A percentile compares a stretch with the other conserved stretches of the same genome.
Evolutionary conservation across 2,888 invertebrate species (phyloP).

Genomic region (Biston stratarius): DNA sequence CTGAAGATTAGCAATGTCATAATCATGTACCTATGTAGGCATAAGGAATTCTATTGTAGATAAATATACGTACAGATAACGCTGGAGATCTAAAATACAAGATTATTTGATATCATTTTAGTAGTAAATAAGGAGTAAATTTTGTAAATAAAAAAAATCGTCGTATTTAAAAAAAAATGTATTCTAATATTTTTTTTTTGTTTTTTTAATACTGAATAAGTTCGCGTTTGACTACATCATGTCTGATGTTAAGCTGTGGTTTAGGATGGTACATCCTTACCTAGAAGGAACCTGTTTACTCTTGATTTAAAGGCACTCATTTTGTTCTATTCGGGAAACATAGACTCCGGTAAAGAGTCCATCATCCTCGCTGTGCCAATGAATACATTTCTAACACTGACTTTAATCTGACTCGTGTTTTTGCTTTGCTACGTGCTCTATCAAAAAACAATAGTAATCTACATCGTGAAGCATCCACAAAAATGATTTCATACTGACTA

Average conservation of each 20-base stretch:
- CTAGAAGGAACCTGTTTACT: too few species aligned
- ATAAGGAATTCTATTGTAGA: constrained; percentile 1
- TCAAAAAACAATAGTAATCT: not conserved
- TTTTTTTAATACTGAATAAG: too few species aligned
- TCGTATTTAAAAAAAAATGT: too few species aligned
- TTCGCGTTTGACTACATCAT: too few species aligned
- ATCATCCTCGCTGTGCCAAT: too few species aligned
- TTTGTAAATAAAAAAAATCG: not conserved
- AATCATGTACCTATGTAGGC: constrained; percentile 10
- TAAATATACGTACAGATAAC: not conserved
- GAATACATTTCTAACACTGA: too few species aligned
- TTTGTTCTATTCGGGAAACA: too few species aligned
- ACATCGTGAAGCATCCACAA: constrained; percentile 3
- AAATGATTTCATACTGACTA: constrained; percentile 22
- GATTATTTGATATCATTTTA: not conserved
- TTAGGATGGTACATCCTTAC: too few species aligned
- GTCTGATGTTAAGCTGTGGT: too few species aligned
- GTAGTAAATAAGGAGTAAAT: not conserved
- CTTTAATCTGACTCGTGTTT: not conserved
- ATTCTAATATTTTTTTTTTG: too few species aligned
- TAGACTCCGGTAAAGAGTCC: too few species aligned
- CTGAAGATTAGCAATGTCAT: constrained; percentile 19
- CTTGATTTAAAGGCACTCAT: too few species aligned
- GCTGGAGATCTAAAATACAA: constrained; percentile 7
- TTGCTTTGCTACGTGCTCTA: not conserved